Percentiles rank a stretch among this genome's conserved stretches.
Evolutionary conservation across 2,797 vertebrate species (phyloP).

Genomic region (Artibeus jamaicensis): DNA sequence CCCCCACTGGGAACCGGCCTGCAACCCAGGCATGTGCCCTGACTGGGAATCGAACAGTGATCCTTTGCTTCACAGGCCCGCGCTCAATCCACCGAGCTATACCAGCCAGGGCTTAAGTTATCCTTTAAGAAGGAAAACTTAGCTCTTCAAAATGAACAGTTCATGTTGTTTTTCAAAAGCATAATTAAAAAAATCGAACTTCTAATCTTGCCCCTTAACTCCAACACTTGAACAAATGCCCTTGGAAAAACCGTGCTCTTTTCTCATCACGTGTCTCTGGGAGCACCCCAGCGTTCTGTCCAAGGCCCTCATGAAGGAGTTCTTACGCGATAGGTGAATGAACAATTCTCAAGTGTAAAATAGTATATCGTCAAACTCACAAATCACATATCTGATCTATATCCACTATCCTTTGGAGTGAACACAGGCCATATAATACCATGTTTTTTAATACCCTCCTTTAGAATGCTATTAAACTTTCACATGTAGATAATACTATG

Average conservation of each 20-base stretch:
- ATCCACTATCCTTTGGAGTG: constrained; percentile 64
- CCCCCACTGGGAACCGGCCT: too few relatives aligned
- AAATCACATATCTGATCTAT: neutral
- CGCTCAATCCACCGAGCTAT: too few relatives aligned
- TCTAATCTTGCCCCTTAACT: neutral
- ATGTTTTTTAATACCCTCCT: constrained; percentile 51
- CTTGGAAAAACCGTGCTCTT: neutral
- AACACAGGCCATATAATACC: neutral
- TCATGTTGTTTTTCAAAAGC: constrained; percentile 5
- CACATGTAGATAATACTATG: neutral
- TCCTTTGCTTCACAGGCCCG: too few relatives aligned
- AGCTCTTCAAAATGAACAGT: neutral
- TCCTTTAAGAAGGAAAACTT: neutral
- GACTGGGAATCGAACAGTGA: too few relatives aligned
- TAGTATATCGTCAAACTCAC: neutral
- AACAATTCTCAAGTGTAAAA: neutral
- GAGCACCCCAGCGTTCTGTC: neutral
- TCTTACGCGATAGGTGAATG: neutral
- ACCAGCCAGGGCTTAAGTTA: too few relatives aligned
- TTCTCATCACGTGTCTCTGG: neutral
- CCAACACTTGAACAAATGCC: neutral
- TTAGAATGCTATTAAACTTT: constrained; percentile 60
- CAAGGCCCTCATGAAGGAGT: neutral
- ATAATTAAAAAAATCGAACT: neutral
- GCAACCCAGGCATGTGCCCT: too few relatives aligned